Evolutionary conservation across 2,797 vertebrate species (phyloP), one percentile per base, ranked within the genome.

Genomic region (Lacerta bilineata): DNA sequence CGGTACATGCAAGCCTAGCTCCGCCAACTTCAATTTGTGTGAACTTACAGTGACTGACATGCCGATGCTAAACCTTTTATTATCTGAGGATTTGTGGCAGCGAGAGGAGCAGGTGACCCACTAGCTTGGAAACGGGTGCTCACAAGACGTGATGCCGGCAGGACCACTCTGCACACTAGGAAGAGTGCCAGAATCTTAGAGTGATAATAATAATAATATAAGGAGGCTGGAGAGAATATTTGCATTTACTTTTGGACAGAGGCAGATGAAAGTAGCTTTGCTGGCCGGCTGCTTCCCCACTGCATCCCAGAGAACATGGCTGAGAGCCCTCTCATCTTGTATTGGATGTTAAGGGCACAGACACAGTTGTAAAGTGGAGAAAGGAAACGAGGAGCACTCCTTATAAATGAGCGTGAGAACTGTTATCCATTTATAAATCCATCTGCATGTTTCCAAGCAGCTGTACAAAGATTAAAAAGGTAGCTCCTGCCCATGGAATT

Each of bases 21-120:
- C 39, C 18, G 78, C 8, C 83, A 46, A 85, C 66, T 90, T 86
- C 8, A 23, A 8, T 68, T 80, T 81, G 69, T 23, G 72, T 15
- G n/a, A 36, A 50, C n/a, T 27, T 43, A 87, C 2, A 13, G 8
- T 9, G 20, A 17, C 8, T 59, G 50, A 80, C 3, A 33, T 77
- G 87, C 85, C 66, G 25, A 7, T 27, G 29, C 87, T 72, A 87
- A 76, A 80, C 4, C 2, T 86, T 29, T 74, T 80, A 20, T 76
- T 46, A 61, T 39, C 4, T 76, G 27, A 29, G 66, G 6, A 33
- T 1, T 72, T 87, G 43, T 72, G 36, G 55, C 29, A 41, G 25
- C 80, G 50, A 55, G 36, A 84, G 27, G 11, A 87, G 2, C 39
- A 0, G 2, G 78, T 90, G 39, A 76, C 3, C 3, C 3, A 88